Base-by-base conservation (phyloP, 2,113 vertebrate species). In the Tamias sibiricus region DNA sequence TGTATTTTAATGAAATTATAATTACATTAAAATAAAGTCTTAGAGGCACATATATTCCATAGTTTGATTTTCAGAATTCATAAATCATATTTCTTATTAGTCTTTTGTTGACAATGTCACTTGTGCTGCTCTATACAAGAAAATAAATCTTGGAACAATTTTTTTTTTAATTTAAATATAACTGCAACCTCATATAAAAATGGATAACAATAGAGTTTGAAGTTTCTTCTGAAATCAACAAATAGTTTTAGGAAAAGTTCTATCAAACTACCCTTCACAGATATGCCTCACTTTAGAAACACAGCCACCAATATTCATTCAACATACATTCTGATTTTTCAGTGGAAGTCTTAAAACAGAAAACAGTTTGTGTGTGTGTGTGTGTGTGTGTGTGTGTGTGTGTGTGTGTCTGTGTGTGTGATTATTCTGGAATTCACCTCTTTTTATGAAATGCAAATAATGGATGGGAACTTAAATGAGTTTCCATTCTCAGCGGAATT, bases 401-500 rank as follows among this genome's bases (percentile, higher is more conserved):
- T 54, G 52, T 54, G 17, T 54, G 17, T 54, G 52, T 57, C 17
- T 54, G 54, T 42, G 28, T 19, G 35, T 22, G 52, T 71, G n/a
- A 68, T 89, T 87, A 49, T 85, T 66, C 11, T 81, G 20, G 90
- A 96, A 76, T 81, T 47, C 57, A 85, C n/a, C 42, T 82, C 2
- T 42, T 90, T 72, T 74, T n/a, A 69, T 52, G 6, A 40, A 42
- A 16, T 49, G 40, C 26, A 49, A 84, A 82, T 20, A 96, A 74
- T 26, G 32, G 22, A 52, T 80, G 12, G 40, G 83, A 80, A 92
- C 28, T 74, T 87, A 92, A 49, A 17, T 52, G 32, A 62, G 22
- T 57, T 81, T 89, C 10, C 42, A 52, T 95, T 97, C 47, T 93
- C 90, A 44, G 54, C 79, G 84, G 37, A 47, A 44, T n/a, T 66